Base-by-base conservation (phyloP, 2,888 invertebrate genomes). In the Hirtodrosophila alboralis region DNA sequence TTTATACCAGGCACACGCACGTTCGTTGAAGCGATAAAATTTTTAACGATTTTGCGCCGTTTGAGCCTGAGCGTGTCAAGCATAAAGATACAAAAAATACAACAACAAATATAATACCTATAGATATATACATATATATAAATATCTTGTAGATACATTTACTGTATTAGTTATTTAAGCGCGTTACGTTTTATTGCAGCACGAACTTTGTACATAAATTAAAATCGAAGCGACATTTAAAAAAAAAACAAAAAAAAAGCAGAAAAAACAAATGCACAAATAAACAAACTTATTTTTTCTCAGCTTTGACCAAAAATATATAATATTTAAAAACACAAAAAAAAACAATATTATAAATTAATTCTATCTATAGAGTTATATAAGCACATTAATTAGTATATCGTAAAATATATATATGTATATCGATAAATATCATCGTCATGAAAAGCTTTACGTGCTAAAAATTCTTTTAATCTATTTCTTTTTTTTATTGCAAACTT, bases 181-280 rank as follows among this genome's bases (percentile, higher is more conserved):
- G 66, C 61, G 67, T 69, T 70, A 65, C 79, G 67, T 80, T 80
- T 73, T 84, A 86, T 80, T 80, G 81, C 81, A 70, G 81, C 81
- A 81, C 81, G 84, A 81, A 81, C 68, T 84, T 86, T 81, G 81
- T 81, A 81, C 81, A 81, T 81, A 81, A 81, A 81, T 86, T 75
- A 40, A 23, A 80, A 83, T 60, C 79, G 73, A 84, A 79, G 76
- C 68, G 37, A 66, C 49, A 65, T 36, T 14, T 37, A 21, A 34
- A 30, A 49, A 28, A 40, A 41, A 45, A 33, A 51, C 28, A 23
- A 43, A 30, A 52, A 44, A 41, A 31, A 13, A 57, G 33, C 34
- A 48, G n/a, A n/a, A n/a, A n/a, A 40, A 31, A 37, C 18, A 48
- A 48, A 40, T 36, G 26, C 38, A 54, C 26, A 62, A 43, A 56